phyloP scores from a whole-genome alignment of 2,113 vertebrate genomes.

The Lepus americanus region DNA sequence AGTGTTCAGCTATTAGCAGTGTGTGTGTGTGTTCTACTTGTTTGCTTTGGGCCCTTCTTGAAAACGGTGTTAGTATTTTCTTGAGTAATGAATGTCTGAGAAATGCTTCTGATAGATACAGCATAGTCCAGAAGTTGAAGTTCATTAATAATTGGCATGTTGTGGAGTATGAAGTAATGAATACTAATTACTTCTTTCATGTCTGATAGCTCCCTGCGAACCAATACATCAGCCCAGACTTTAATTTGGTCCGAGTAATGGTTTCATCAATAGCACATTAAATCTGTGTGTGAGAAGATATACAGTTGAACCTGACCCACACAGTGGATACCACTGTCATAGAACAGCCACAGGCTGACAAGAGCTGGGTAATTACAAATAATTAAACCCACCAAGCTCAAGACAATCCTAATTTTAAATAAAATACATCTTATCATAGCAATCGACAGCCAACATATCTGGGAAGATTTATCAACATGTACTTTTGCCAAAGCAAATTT shows the following conservation, averaged over 20 bases:
- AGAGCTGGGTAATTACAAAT: slow-evolving; percentile 95
- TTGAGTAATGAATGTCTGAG: slow-evolving; percentile 92
- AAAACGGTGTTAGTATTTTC: slow-evolving; percentile 83
- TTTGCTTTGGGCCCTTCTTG: slow-evolving; percentile 39
- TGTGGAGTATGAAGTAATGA: slow-evolving; percentile 99
- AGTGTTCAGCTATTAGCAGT: neutral
- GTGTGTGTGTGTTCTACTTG: slow-evolving; percentile 53
- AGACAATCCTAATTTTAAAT: slow-evolving; percentile 96
- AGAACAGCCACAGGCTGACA: slow-evolving; percentile 94
- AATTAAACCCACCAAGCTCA: slow-evolving; percentile 95
- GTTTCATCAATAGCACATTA: slow-evolving; percentile 99
- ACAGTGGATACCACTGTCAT: slow-evolving; percentile 91
- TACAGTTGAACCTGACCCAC: slow-evolving; percentile 96
- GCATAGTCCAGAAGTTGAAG: slow-evolving; percentile 95
- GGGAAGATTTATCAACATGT: slow-evolving; percentile 88
- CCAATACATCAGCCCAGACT: slow-evolving; percentile 99
- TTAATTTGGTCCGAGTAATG: slow-evolving; percentile 99
- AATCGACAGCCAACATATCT: slow-evolving; percentile 88
- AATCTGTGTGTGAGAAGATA: slow-evolving; percentile 99
- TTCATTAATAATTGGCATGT: slow-evolving; percentile 99
- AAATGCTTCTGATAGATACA: slow-evolving; percentile 95
- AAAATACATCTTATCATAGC: slow-evolving; percentile 94
- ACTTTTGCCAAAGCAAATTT: slow-evolving; percentile 88
- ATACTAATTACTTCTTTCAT: slow-evolving; percentile 99
- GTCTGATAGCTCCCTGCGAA: slow-evolving; percentile 96